Conservation (phyloP, 2,888 invertebrate species). For the Stenotaenia linearis region DNA sequence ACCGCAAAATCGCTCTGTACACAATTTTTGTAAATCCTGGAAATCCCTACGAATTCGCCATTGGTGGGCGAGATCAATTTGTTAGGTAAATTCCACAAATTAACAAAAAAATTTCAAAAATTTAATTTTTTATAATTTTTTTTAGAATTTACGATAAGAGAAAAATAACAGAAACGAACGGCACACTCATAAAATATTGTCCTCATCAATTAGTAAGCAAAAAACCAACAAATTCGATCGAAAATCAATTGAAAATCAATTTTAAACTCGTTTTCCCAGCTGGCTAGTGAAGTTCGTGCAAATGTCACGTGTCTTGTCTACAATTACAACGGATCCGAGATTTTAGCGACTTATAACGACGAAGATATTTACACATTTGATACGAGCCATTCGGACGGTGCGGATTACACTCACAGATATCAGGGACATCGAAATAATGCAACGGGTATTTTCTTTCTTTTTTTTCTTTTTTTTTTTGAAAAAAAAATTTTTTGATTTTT, state of each 20-base stretch:
- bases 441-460: conserved; percentile 47
- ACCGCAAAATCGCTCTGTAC: conserved; percentile 69
- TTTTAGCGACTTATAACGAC: conserved; percentile 89
- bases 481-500: background rate
- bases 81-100: conserved; percentile 52
- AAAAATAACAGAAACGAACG: conserved; percentile 40
- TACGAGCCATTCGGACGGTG: conserved; percentile 53
- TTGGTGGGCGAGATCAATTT: conserved; percentile 73
- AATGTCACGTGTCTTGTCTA: conserved; percentile 86
- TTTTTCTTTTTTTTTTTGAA: background rate
- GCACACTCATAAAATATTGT: conserved; percentile 56
- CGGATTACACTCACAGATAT: conserved; percentile 57
- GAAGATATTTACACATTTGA: conserved; percentile 88
- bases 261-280: conserved; percentile 41
- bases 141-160: conserved; percentile 45
- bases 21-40: conserved; percentile 80
- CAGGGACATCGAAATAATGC: conserved; percentile 59
- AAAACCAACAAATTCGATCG: background rate
- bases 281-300: conserved; percentile 48
- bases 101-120: background rate
- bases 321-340: conserved; percentile 83
- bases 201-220: conserved; percentile 55
- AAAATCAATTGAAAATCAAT: background rate
- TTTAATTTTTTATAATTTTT: background rate
- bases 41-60: conserved; percentile 68